Conservation (phyloP, 2,113 vertebrate genomes). For the Ibidorhyncha struthersii region DNA sequence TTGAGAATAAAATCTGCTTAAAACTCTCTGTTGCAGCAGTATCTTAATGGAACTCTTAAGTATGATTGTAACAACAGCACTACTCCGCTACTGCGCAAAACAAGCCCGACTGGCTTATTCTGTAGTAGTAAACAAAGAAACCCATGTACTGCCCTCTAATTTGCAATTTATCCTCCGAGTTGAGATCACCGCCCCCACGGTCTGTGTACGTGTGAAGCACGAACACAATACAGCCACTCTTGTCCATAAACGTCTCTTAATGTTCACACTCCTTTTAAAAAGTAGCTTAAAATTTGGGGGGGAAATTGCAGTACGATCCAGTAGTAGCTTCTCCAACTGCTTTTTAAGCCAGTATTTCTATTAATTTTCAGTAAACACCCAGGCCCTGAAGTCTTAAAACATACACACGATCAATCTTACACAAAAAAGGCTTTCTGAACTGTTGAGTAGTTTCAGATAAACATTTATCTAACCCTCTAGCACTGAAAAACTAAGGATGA, state of each 20-base stretch:
- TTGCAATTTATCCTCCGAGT: background rate
- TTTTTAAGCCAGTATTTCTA: background rate
- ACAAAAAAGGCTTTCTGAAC: slow-evolving; percentile 14
- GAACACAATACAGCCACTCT: background rate
- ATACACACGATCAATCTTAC: background rate
- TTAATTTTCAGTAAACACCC: background rate
- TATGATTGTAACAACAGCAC: background rate
- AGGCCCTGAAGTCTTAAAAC: slow-evolving; percentile 24
- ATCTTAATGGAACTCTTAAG: background rate
- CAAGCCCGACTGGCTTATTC: background rate
- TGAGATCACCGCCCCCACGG: rapidly evolving
- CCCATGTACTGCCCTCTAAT: rapidly evolving
- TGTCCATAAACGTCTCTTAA: background rate
- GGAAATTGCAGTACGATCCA: background rate
- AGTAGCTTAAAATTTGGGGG: background rate
- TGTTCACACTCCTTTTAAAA: background rate
- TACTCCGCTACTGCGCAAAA: background rate
- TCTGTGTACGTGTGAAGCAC: background rate
- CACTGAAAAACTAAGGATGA: slow-evolving; percentile 43
- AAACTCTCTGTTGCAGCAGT: background rate
- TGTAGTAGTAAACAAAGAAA: background rate
- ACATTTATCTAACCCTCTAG: slow-evolving; percentile 3
- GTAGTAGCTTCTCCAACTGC: background rate
- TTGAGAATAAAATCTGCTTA: background rate
- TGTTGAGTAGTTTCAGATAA: background rate